Evolutionary conservation across 2,113 vertebrate species (phyloP), one percentile per base, ranked within the genome.

Genomic region (Heptranchias perlo): DNA sequence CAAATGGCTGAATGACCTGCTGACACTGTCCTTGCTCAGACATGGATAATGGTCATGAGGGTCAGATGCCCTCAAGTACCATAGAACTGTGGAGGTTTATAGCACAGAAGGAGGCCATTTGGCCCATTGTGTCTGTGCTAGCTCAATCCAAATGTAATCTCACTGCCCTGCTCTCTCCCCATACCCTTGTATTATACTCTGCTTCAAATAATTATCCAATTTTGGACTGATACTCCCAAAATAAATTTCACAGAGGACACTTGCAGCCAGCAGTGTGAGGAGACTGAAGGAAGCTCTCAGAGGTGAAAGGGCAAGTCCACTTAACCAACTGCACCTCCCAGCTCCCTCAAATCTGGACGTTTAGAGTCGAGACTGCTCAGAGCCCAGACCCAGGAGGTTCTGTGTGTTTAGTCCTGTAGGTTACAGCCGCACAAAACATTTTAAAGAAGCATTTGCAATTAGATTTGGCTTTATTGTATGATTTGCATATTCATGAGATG

Each of bases 401-500:
- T 21, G 39, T 1, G 39, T 82, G 78, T 82, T 82, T 73, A 58
- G 58, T 58, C 58, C 58, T 58, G 58, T 58, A 49, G 23, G 39
- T 49, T 47, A 4, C 87, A 92, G 49, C 28, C 54, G n/a, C 44
- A 18, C 39, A 86, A 47, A 58, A 61, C 13, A 82, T 31, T 58
- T 16, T 82, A 23, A 52, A 89, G 86, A 31, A 54, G 11, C 49
- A 89, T 89, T 64, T 21, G 61, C 35, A 94, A 94, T 94, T 94
- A 94, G 35, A 14, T 82, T 82, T 82, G 78, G 4, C 97, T 98
- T 98, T 98, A 98, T 98, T 98, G 97, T 98, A 96, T 96, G 97
- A 97, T 97, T 97, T 98, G 98, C 97, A 98, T 98, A 98, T 98
- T 98, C 98, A 98, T 98, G 98, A 98, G 97, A 97, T 97, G 97